A percentile compares a stretch with the other conserved stretches of the same genome.
These are phyloP conservation scores for Forbesichthys papilliferus DNA, from an alignment of 2,113 vertebrate genomes.

Conservation along the genomic window DNA sequence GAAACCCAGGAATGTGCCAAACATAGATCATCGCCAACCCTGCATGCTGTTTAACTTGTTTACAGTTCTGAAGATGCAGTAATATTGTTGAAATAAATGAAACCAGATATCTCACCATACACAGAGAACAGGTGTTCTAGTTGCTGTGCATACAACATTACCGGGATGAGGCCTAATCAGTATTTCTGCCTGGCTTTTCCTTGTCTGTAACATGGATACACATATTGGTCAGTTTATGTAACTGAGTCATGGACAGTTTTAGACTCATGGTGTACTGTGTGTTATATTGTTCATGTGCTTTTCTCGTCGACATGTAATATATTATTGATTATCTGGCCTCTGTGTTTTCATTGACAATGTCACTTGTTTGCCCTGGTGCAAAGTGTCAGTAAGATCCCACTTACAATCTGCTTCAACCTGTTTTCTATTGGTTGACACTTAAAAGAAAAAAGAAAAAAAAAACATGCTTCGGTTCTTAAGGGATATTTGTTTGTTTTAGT, in stretches of 20 bases:
- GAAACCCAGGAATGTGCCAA: slow-evolving; percentile 45
- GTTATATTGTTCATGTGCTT: slow-evolving; percentile 45
- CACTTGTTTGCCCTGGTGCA: slow-evolving; percentile 62
- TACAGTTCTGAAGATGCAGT: slow-evolving; percentile 9
- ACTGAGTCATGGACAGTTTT: slow-evolving; percentile 52
- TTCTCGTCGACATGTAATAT: slow-evolving; percentile 46
- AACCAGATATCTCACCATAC: slow-evolving; percentile 18
- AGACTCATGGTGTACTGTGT: slow-evolving; percentile 68
- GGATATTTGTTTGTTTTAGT: slow-evolving; percentile 75
- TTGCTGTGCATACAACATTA: slow-evolving; percentile 25
- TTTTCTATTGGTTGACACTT: slow-evolving; percentile 43
- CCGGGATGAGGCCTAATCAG: slow-evolving; percentile 51
- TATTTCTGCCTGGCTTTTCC: slow-evolving; percentile 57
- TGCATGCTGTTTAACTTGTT: slow-evolving; percentile 50
- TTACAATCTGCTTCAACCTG: slow-evolving; percentile 44
- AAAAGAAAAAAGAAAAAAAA: slow-evolving; percentile 38
- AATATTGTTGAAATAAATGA: neutral
- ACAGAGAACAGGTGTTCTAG: slow-evolving; percentile 25
- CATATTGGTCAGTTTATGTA: slow-evolving; percentile 29
- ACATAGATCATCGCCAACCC: slow-evolving; percentile 49
- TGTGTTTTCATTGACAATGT: slow-evolving; percentile 66
- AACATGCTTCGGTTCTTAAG: slow-evolving; percentile 73
- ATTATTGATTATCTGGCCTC: slow-evolving; percentile 45
- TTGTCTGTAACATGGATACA: slow-evolving; percentile 29
- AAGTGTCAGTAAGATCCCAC: slow-evolving; percentile 64